Percentiles rank a stretch among this genome's conserved stretches.
These are phyloP conservation scores for Heliconius erato DNA, from an alignment of 2,888 invertebrate genomes.

Conservation along the genomic window DNA sequence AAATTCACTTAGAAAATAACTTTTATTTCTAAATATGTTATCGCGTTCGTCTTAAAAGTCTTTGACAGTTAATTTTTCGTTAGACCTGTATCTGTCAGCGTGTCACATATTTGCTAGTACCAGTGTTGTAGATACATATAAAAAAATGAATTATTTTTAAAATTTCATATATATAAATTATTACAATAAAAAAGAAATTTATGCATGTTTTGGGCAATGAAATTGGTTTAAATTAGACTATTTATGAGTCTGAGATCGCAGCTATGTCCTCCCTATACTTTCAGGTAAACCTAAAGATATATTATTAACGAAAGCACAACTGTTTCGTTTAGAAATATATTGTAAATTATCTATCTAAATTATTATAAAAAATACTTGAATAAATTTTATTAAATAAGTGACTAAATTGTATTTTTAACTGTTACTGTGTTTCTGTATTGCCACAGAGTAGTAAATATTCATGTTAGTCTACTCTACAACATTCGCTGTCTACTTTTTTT, in stretches of 20 bases:
- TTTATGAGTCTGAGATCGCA: neutral
- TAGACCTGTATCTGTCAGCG: conserved; percentile 78
- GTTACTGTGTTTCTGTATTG: too few species aligned
- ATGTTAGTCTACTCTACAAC: neutral
- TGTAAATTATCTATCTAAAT: too few species aligned
- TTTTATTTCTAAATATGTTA: conserved; percentile 70
- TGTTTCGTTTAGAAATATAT: too few species aligned
- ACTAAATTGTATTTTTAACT: too few species aligned
- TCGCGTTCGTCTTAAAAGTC: conserved; percentile 66
- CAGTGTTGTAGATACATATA: neutral
- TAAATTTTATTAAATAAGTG: too few species aligned
- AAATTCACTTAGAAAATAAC: conserved; percentile 72
- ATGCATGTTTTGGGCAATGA: neutral
- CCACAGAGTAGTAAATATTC: too few species aligned
- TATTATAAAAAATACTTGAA: too few species aligned
- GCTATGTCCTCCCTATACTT: too few species aligned
- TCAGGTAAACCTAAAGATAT: too few species aligned
- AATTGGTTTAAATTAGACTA: neutral
- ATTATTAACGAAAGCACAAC: too few species aligned
- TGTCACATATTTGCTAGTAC: conserved; percentile 57
- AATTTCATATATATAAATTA: too few species aligned
- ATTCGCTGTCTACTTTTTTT: conserved; percentile 17
- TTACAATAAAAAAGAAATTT: neutral
- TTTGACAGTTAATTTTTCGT: conserved; percentile 81
- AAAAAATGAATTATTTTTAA: too few species aligned